These are phyloP conservation scores for Cirrhinus molitorella DNA, from an alignment of 2,797 vertebrate species.

Conservation along the genomic window DNA sequence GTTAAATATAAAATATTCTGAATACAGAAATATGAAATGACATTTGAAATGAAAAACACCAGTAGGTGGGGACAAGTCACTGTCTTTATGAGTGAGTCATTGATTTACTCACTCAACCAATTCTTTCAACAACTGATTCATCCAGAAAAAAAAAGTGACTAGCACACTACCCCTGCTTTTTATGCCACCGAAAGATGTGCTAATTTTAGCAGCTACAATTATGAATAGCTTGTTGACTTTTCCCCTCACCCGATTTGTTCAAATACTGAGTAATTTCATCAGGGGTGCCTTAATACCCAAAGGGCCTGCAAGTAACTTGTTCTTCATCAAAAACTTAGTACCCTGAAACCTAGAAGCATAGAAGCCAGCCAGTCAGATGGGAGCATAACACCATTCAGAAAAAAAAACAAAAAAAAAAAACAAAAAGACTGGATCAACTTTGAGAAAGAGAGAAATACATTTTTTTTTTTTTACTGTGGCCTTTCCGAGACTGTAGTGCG, in stretches of 20 bases:
- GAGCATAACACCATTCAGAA: not conserved
- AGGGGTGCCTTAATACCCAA: too few relatives aligned
- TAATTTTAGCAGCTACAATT: not conserved
- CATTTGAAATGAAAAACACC: not conserved
- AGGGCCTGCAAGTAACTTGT: too few relatives aligned
- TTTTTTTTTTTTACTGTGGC: not conserved
- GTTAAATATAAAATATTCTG: not conserved
- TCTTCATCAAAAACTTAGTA: not conserved
- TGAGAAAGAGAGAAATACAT: not conserved
- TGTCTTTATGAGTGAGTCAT: not conserved
- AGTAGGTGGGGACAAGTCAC: not conserved
- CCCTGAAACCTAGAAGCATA: too few relatives aligned
- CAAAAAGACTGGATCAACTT: not conserved
- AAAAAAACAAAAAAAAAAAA: not conserved
- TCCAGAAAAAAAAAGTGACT: not conserved
- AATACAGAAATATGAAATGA: not conserved
- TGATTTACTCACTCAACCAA: not conserved
- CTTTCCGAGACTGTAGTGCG: not conserved
- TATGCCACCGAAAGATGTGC: not conserved
- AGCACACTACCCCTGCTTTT: not conserved
- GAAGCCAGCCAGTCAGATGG: not conserved
- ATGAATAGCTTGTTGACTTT: too few relatives aligned
- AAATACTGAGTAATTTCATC: too few relatives aligned
- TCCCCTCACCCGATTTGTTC: too few relatives aligned
- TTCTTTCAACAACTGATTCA: not conserved